Evolutionary conservation across 2,797 vertebrate genomes (phyloP).

Genomic region (Sebastes iracundus): DNA sequence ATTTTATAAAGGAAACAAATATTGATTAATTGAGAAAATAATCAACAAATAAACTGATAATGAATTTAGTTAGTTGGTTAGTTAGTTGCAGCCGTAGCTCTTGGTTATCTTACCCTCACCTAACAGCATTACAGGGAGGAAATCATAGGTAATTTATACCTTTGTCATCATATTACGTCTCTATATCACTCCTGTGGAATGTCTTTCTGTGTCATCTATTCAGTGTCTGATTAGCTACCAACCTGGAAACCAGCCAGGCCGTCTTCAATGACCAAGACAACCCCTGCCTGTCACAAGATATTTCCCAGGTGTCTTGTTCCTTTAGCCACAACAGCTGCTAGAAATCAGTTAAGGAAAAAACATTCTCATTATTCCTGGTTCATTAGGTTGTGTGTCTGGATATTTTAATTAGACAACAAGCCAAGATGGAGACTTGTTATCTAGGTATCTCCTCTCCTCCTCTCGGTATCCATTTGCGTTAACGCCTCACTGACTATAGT

Average conservation of each 20-base stretch:
- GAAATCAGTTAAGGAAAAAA: constrained; percentile 35
- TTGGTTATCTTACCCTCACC: neutral
- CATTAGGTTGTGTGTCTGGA: constrained; percentile 45
- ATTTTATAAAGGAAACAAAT: neutral
- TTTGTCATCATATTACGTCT: neutral
- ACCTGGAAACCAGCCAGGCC: neutral
- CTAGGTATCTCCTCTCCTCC: neutral
- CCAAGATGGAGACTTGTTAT: neutral
- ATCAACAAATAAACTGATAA: neutral
- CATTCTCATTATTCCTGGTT: constrained; percentile 39
- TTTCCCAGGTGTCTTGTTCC: constrained; percentile 13
- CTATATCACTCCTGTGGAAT: neutral
- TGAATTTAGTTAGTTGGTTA: neutral
- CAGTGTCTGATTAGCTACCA: constrained; percentile 9
- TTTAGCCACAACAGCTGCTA: constrained; percentile 1
- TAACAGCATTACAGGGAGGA: neutral
- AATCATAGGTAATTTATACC: neutral
- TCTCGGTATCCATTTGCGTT: constrained; percentile 4
- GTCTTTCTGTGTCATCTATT: constrained; percentile 6
- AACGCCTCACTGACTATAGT: neutral
- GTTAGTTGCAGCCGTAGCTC: neutral
- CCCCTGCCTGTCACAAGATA: constrained; percentile 20
- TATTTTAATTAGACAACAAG: constrained; percentile 33
- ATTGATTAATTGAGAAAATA: neutral
- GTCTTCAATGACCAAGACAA: neutral